Base-by-base conservation (phyloP, 2,888 invertebrate species). In the Frankliniella fusca region DNA sequence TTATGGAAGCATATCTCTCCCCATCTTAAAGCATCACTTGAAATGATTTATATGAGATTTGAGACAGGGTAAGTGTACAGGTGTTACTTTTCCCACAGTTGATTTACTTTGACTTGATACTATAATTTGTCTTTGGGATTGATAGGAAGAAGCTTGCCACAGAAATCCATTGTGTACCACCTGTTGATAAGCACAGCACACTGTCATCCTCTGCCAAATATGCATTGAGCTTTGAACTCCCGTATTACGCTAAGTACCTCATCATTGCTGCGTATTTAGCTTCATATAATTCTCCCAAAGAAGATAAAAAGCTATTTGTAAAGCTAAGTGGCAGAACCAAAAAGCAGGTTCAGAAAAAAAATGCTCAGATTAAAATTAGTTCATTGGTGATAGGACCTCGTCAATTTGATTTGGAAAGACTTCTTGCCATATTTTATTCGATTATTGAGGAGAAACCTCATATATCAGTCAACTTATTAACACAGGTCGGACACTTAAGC, bases 201-300 rank as follows among this genome's bases (percentile, higher is more conserved):
- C 3, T 89, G 88, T 49, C 83, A 7, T 61, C 82, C 65, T 70
- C 81, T n/a, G 23, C 38, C 7, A 1, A 84, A 49, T 83, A 38
- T 80, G 79, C 81, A 84, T 86, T n/a, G 85, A 38, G 2, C 86
- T 90, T 95, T 54, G 95, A 95, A 86, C 87, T 98, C 7, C 97
- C 97, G 0, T 96, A 92, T 87, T 97, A 96, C 88, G 94, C 96
- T 0, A 97, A 97, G 88, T 97, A 92, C 87, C 90, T 98, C 61
- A 89, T 98, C 5, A 94, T 98, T 48, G 96, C 97, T 11, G 94
- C 97, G 0, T 98, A 95, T 87, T 89, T 98, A 83, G 97, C 97
- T 0, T 97, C 97, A 54, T 95, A 97, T 87, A 97, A 97, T 88
- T 95, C 97, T 1, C 92, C 94, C 0, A 95, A 94, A 85, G 93